These are phyloP conservation scores for Anas bernieri DNA, from an alignment of 2,797 vertebrate species.

Conservation along the genomic window DNA sequence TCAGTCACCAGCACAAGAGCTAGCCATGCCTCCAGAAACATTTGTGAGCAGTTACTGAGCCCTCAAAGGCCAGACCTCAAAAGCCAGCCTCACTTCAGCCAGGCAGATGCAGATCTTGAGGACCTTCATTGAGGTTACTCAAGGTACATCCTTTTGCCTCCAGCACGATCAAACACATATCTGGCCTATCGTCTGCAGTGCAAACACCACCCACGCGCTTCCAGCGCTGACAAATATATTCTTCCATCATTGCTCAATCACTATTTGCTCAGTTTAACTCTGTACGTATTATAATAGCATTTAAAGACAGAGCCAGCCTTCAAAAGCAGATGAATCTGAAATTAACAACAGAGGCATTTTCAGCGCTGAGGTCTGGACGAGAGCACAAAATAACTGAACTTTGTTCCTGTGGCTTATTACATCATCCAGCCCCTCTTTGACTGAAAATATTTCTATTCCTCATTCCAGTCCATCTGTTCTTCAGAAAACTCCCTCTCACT, in stretches of 20 bases:
- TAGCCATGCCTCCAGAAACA: not conserved
- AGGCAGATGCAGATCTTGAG: not conserved
- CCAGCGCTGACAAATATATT: constrained; percentile 37
- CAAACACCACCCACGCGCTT: not conserved
- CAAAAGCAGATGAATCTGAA: constrained; percentile 51
- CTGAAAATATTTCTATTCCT: constrained; percentile 71
- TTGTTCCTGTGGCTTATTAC: constrained; percentile 71
- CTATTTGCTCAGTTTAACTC: constrained; percentile 30
- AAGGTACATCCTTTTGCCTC: not conserved
- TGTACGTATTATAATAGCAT: not conserved
- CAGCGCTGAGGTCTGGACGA: constrained; percentile 46
- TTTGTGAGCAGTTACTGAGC: not conserved
- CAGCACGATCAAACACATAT: not conserved
- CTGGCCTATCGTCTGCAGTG: not conserved
- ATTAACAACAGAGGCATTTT: constrained; percentile 66
- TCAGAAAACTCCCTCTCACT: constrained; percentile 52
- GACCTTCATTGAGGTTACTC: not conserved
- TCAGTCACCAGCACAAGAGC: not conserved
- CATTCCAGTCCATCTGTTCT: constrained; percentile 67
- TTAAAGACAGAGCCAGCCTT: constrained; percentile 43
- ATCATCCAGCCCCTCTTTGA: constrained; percentile 53
- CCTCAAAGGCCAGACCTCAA: not conserved
- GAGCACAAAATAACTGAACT: constrained; percentile 67
- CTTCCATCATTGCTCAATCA: constrained; percentile 19
- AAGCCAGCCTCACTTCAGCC: not conserved